Conservation (phyloP, 2,888 invertebrate genomes). For the Chrysodeixis includens region DNA sequence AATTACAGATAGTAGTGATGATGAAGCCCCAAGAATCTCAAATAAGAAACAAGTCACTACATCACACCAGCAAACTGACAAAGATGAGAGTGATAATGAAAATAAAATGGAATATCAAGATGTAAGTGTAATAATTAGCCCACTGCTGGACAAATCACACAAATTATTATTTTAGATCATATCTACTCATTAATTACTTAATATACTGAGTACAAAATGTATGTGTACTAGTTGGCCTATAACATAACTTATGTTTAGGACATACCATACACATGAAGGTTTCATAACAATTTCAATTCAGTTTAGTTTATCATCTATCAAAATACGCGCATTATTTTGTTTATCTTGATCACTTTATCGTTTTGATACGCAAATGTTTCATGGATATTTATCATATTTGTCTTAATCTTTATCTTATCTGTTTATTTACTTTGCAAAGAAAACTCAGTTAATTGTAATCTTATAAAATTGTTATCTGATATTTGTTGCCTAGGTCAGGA, state of each 20-base stretch:
- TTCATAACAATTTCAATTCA: background rate
- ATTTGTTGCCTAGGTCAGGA: too few species aligned
- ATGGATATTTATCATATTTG: background rate
- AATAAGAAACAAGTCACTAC: slow-evolving; percentile 44
- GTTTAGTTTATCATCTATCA: background rate
- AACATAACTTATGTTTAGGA: too few species aligned
- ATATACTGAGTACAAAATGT: too few species aligned
- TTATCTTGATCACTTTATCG: slow-evolving; percentile 1
- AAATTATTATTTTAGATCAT: too few species aligned
- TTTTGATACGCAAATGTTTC: background rate
- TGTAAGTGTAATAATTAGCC: slow-evolving; percentile 70
- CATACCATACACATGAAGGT: too few species aligned
- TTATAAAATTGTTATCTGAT: background rate
- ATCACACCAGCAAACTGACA: slow-evolving; percentile 40
- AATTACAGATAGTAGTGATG: slow-evolving; percentile 83
- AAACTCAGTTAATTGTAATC: background rate
- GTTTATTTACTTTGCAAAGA: background rate
- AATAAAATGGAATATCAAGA: slow-evolving; percentile 75
- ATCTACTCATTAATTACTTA: too few species aligned
- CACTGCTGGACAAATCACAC: background rate
- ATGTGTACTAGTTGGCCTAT: too few species aligned
- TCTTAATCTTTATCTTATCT: background rate
- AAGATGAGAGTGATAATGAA: slow-evolving; percentile 70
- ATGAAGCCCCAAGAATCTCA: slow-evolving; percentile 69
- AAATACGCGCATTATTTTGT: too few species aligned